phyloP scores from a whole-genome alignment of 2,888 invertebrate species.

The Drosophila subquinaria region DNA sequence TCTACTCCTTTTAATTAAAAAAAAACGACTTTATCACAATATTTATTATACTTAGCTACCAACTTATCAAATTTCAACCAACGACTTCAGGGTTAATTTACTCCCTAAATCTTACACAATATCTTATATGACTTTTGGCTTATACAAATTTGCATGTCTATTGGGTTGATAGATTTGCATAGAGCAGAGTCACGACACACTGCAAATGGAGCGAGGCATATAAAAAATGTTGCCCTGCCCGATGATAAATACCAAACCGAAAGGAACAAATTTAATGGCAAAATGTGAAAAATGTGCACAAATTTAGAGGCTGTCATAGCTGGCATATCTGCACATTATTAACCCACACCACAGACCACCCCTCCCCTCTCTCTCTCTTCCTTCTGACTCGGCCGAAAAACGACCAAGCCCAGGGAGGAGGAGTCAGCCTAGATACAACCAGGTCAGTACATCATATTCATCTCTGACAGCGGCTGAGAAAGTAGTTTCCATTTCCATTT shows the following conservation, averaged over 20 bases:
- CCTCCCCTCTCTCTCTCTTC: background rate
- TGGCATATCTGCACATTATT: constrained; percentile 69
- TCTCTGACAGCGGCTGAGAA: constrained; percentile 58
- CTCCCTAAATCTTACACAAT: background rate
- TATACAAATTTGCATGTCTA: constrained; percentile 12
- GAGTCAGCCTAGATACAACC: constrained; percentile 57
- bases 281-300: constrained; percentile 63
- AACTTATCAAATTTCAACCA: background rate
- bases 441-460: constrained; percentile 67
- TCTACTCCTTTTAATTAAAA: too few species aligned
- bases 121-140: background rate
- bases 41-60: background rate
- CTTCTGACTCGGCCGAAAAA: constrained; percentile 27
- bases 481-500: constrained; percentile 78
- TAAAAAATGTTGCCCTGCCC: constrained; percentile 31
- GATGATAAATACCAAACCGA: constrained; percentile 46
- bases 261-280: constrained; percentile 51
- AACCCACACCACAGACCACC: constrained; percentile 20
- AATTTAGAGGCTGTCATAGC: constrained; percentile 69
- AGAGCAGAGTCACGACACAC: constrained; percentile 20
- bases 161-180: constrained; percentile 29
- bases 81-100: constrained; percentile 3
- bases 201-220: constrained; percentile 26
- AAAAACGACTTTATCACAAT: background rate
- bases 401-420: constrained; percentile 4